These are phyloP conservation scores for Styela clava DNA, from an alignment of 23 tunicate species.

Conservation along the genomic window DNA sequence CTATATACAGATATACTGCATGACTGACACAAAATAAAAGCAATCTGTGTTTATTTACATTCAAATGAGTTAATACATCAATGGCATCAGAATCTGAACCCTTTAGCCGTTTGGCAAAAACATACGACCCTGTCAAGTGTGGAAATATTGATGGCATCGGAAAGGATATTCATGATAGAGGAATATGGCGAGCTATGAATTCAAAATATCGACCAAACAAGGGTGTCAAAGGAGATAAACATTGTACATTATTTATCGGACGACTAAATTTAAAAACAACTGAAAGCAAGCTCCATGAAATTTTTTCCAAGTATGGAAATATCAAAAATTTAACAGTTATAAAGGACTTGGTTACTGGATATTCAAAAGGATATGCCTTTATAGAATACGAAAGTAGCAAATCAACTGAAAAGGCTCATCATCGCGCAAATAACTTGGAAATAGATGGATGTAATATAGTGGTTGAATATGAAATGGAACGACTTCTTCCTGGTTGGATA, in stretches of 20 bases:
- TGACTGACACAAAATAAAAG: too few species aligned
- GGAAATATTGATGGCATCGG: constrained; percentile 84
- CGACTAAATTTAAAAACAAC: constrained; percentile 51
- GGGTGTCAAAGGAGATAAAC: constrained; percentile 38
- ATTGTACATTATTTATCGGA: constrained; percentile 68
- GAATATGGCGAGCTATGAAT: constrained; percentile 47
- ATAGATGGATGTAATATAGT: constrained; percentile 60
- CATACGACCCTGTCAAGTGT: constrained; percentile 75
- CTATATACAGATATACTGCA: too few species aligned
- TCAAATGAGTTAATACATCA: too few species aligned
- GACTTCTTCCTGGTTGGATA: constrained; percentile 74
- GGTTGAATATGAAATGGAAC: constrained; percentile 71
- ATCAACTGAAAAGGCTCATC: constrained; percentile 31
- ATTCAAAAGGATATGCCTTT: constrained; percentile 72
- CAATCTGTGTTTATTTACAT: too few species aligned
- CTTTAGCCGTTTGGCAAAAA: constrained; percentile 49
- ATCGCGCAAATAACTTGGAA: constrained; percentile 35
- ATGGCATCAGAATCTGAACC: neutral
- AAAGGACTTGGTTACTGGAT: constrained; percentile 74
- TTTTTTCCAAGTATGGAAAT: constrained; percentile 58
- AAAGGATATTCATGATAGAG: constrained; percentile 68
- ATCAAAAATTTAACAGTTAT: constrained; percentile 55
- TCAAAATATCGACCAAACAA: constrained; percentile 55
- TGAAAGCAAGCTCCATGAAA: constrained; percentile 30
- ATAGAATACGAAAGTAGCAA: constrained; percentile 41